A percentile compares a stretch with the other conserved stretches of the same genome.
Evolutionary conservation across 1,140 invertebrate genomes (phyloP).

Genomic region (Drosophila subpulchrella): DNA sequence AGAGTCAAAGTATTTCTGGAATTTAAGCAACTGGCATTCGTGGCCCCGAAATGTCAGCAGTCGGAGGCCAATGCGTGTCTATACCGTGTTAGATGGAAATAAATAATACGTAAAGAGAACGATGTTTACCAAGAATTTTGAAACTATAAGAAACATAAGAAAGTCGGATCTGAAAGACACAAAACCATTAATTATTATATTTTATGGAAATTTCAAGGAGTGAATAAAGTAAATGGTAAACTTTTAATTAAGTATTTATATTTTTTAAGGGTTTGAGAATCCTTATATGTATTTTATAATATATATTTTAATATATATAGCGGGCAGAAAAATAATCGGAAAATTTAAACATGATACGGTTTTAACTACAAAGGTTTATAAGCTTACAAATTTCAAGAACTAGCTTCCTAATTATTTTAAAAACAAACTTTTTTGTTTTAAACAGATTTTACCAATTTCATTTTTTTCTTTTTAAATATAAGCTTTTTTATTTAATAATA

Average conservation of each 20-base stretch:
- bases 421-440: no score
- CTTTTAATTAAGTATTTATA: neutral
- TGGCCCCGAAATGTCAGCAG: slow-evolving; percentile 36
- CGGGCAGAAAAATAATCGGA: no score
- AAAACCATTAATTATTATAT: neutral
- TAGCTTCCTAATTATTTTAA: no score
- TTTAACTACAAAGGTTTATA: no score
- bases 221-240: no score
- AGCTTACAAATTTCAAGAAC: no score
- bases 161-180: neutral
- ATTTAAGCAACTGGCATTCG: slow-evolving; percentile 63
- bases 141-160: slow-evolving; percentile 27
- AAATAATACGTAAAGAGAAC: slow-evolving; percentile 22
- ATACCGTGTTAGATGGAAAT: slow-evolving; percentile 68
- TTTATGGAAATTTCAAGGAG: no score
- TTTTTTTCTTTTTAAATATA: no score
- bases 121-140: slow-evolving; percentile 15
- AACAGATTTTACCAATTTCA: no score
- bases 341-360: no score
- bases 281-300: no score
- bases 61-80: slow-evolving; percentile 61
- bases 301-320: neutral
- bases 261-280: neutral
- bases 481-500: no score
- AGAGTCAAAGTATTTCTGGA: slow-evolving; percentile 68